Percentiles rank a stretch among this genome's conserved stretches.
phyloP scores from a whole-genome alignment of 2,797 vertebrate genomes.

The Sebastes taczanowskii region DNA sequence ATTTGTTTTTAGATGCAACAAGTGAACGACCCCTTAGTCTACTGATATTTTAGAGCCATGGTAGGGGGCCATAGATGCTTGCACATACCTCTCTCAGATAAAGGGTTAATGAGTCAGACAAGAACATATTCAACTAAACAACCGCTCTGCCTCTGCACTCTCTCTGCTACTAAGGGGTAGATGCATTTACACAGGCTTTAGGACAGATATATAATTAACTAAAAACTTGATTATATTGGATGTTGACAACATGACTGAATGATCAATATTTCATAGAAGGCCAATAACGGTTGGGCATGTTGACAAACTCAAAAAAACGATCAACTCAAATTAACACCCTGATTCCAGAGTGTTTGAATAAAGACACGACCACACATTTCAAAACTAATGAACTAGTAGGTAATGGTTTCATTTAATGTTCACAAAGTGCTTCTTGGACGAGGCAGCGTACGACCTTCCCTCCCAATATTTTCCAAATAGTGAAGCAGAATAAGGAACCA shows the following conservation, averaged over 20 bases:
- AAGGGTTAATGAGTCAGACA: no score
- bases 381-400: neutral
- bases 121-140: no score
- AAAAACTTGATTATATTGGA: no score
- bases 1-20: no score
- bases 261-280: constrained; percentile 4
- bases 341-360: neutral
- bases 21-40: no score
- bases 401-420: neutral
- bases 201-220: no score
- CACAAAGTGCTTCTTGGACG: neutral
- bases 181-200: no score
- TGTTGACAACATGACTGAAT: neutral
- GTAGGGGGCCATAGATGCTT: no score
- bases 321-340: neutral
- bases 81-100: no score
- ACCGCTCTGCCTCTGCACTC: no score
- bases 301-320: neutral
- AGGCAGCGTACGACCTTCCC: neutral
- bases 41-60: no score
- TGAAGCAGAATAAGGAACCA: neutral
- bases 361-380: neutral
- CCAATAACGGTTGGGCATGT: neutral
- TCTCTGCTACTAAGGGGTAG: no score
- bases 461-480: neutral